A percentile compares a stretch with the other conserved stretches of the same genome.
Evolutionary conservation across 2,888 invertebrate genomes (phyloP).

Genomic region (Selenia dentaria): DNA sequence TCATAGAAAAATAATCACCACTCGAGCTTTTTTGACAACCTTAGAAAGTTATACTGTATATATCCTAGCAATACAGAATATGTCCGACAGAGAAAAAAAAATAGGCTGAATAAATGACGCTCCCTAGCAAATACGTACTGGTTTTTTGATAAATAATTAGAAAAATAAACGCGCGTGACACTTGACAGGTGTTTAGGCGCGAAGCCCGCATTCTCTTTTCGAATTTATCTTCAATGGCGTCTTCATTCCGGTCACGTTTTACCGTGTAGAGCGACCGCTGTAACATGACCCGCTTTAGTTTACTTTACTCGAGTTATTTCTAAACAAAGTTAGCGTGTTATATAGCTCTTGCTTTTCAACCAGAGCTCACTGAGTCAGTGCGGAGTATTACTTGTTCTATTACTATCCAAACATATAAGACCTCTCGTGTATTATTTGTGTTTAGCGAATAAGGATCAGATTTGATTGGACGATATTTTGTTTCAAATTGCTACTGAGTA

Average conservation of each 20-base stretch:
- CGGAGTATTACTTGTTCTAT: neutral
- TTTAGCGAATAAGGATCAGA: neutral
- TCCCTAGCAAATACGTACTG: slow-evolving; percentile 29
- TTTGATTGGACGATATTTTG: neutral
- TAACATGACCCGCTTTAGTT: slow-evolving; percentile 41
- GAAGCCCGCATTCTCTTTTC: slow-evolving; percentile 67
- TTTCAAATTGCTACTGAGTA: neutral
- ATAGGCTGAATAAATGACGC: neutral
- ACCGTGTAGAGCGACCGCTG: slow-evolving; percentile 40
- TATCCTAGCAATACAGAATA: slow-evolving; percentile 3
- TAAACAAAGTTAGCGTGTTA: slow-evolving; percentile 13
- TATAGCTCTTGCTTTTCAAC: neutral
- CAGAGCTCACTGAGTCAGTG: neutral
- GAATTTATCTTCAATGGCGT: slow-evolving; percentile 45
- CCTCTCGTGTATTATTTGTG: neutral
- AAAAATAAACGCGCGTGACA: slow-evolving; percentile 44
- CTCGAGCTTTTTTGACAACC: slow-evolving; percentile 34
- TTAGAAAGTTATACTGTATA: slow-evolving; percentile 32
- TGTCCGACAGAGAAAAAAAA: neutral
- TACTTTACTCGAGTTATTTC: slow-evolving; percentile 27
- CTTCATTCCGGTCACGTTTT: slow-evolving; percentile 63
- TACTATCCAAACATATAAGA: neutral
- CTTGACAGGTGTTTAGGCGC: slow-evolving; percentile 67
- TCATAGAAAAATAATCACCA: slow-evolving; percentile 33
- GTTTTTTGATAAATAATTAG: slow-evolving; percentile 41